Percentiles rank a stretch among this genome's conserved stretches.
Evolutionary conservation across 2,113 vertebrate species (phyloP).

Genomic region (Zosterops borbonicus): DNA sequence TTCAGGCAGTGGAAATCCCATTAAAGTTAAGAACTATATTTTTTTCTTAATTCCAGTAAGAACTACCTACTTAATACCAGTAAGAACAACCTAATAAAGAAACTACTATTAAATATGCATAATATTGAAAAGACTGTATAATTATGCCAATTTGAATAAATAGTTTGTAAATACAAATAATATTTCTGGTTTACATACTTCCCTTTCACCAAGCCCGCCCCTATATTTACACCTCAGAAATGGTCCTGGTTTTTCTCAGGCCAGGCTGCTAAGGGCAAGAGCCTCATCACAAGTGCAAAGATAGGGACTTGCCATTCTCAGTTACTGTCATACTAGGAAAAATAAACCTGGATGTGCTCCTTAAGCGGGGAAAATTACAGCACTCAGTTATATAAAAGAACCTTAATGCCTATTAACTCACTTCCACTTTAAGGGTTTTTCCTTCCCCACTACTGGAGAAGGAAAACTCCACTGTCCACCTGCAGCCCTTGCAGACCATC

Average conservation of each 20-base stretch:
- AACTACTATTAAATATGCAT: neutral
- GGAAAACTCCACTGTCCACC: neutral
- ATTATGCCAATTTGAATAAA: neutral
- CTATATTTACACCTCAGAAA: neutral
- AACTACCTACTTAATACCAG: neutral
- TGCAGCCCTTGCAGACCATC: fast-evolving
- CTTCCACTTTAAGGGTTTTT: neutral
- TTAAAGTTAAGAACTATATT: neutral
- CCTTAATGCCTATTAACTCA: neutral
- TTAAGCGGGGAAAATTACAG: neutral
- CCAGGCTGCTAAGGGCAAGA: neutral
- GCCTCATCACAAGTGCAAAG: neutral
- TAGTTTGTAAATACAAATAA: neutral
- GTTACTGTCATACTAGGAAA: neutral
- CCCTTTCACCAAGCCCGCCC: fast-evolving
- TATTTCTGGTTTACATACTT: neutral
- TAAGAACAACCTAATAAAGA: neutral
- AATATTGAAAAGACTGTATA: neutral
- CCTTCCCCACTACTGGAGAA: neutral
- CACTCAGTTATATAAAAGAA: neutral
- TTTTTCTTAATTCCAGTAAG: neutral
- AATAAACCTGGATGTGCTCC: neutral
- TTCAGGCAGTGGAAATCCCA: neutral
- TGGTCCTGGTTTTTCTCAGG: neutral
- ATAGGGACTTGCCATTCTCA: neutral